Base-by-base conservation (phyloP, 2,888 invertebrate species). In the Philopedon plagiatum region DNA sequence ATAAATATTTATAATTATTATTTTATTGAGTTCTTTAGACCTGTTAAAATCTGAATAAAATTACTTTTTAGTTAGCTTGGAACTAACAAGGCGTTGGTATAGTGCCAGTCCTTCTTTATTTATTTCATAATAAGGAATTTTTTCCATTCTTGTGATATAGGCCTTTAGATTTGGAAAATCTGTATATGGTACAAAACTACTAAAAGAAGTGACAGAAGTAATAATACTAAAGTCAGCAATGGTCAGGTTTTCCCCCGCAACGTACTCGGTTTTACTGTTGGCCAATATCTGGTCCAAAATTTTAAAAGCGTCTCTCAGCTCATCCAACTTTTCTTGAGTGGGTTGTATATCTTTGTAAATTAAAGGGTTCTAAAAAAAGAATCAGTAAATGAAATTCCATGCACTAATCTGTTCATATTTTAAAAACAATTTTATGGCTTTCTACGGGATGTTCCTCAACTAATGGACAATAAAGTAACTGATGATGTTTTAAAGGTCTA, bases 251-350 rank as follows among this genome's bases (percentile, higher is more conserved):
- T 78, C 69, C 11, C 79, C 80, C 7, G 77, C 78, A 0, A 75
- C 67, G 66, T 76, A 78, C 8, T 73, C 78, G 19, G 81, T 79
- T n/a, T 81, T 78, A 23, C 81, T 79, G 8, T 80, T 77, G n/a
- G 75, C 78, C 8, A 88, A 78, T 68, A 83, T 83, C 29, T 77
- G 76, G 65, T 88, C 87, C 79, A 87, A 78, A 60, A 82, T 81
- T 26, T 75, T 79, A 65, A 86, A 85, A 8, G 70, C 66, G n/a
- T 72, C 67, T 56, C 44, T 62, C 5, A 72, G 57, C 3, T 32
- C 44, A n/a, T 70, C 63, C 13, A 64, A 0, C n/a, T 32, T 58
- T 3, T 70, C 58, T 44, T 63, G 15, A 9, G 70, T 13, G 13
- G 70, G 49, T 32, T 46, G 15, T 5, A 32, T 32, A 9, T 18